Base-by-base conservation (phyloP, 2,113 vertebrate genomes). In the Siniperca knerii region DNA sequence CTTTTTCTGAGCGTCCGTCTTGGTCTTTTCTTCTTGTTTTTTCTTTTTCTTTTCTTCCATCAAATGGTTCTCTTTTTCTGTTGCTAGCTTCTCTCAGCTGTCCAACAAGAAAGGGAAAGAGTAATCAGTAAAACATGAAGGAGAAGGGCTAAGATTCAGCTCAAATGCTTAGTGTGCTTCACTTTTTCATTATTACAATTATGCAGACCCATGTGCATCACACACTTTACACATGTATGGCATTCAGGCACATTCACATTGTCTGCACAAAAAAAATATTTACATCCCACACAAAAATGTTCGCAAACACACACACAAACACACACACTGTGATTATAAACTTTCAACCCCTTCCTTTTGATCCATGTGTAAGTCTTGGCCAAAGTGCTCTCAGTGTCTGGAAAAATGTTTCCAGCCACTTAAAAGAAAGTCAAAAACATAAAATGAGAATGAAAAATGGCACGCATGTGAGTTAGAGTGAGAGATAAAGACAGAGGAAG, bases 41-140 rank as follows among this genome's bases (percentile, higher is more conserved):
- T 98, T 98, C 96, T 97, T 98, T 98, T 97, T 99, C 97, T 97
- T 98, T 98, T 99, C 97, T 98, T 99, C 98, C 98, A 99, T 99
- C 98, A 99, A 99, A 98, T 95, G 97, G 96, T 97, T 97, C 97
- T 98, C 97, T 89, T 92, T 97, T 96, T 95, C 95, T 96, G 96
- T 96, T 95, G 96, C 96, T 96, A 95, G 96, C 95, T 97, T 96
- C 96, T 97, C 97, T 97, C 97, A 97, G 92, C 87, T 89, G 91
- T 71, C 83, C 73, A 86, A 90, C 89, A 81, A 94, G 9, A 87
- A 79, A 77, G 8, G 42, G 42, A 72, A 84, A 69, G 37, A 74
- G 58, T 13, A 25, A 37, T 64, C 25, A 80, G 73, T 77, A 8
- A 75, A 57, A 78, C 9, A 48, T 66, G 6, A 68, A 75, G 68